These are phyloP conservation scores for Leuctra nigra DNA, from an alignment of 2,888 invertebrate species.

Conservation along the genomic window DNA sequence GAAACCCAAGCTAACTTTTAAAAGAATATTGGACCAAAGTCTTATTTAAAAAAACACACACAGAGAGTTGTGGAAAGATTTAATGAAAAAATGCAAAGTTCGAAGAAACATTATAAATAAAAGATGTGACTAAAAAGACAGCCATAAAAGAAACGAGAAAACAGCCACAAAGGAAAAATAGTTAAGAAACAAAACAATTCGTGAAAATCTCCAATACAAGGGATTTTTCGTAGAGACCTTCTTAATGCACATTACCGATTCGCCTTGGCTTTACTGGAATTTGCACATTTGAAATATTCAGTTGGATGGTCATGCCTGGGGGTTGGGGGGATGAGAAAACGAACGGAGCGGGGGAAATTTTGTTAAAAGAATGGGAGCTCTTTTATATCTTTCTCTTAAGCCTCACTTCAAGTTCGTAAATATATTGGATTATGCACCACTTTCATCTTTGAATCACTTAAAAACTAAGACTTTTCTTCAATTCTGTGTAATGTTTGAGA, in stretches of 20 bases:
- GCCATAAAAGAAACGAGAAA: constrained; percentile 7
- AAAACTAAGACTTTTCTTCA: too few relatives aligned
- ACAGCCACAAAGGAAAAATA: constrained; percentile 2
- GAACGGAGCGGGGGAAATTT: too few relatives aligned
- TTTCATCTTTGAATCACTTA: too few relatives aligned
- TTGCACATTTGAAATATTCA: constrained; percentile 24
- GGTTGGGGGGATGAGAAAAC: too few relatives aligned
- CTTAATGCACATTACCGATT: constrained; percentile 25
- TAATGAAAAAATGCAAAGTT: constrained; percentile 10
- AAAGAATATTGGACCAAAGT: constrained; percentile 4
- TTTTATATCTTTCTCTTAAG: too few relatives aligned
- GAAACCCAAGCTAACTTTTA: neutral
- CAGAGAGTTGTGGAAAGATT: constrained; percentile 10
- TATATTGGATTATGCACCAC: too few relatives aligned
- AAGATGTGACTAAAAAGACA: constrained; percentile 5
- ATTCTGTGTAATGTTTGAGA: too few relatives aligned
- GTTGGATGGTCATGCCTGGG: too few relatives aligned
- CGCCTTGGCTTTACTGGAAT: constrained; percentile 17
- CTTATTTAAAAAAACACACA: neutral
- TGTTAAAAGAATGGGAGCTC: too few relatives aligned
- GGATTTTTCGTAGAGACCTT: neutral
- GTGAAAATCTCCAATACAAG: neutral
- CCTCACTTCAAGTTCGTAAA: too few relatives aligned
- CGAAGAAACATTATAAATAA: constrained; percentile 11
- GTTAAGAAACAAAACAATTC: constrained; percentile 9